A percentile compares a stretch with the other conserved stretches of the same genome.
Conservation (phyloP, 2,113 vertebrate species). For the Bubo blakistoni region DNA sequence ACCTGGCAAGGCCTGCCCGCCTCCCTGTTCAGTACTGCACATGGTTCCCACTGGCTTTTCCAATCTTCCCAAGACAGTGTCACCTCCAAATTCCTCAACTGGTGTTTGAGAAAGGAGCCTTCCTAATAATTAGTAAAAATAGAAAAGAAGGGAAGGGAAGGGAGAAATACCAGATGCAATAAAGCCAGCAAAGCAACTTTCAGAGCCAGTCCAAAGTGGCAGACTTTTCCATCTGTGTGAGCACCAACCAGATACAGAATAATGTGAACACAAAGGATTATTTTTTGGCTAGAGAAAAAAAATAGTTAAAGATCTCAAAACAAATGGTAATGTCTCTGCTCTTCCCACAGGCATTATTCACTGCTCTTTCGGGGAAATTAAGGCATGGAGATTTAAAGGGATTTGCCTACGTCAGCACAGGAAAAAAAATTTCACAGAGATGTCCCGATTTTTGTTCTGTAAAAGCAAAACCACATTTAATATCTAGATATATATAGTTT, state of each 20-base stretch:
- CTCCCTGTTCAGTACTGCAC: neutral
- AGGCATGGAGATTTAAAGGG: neutral
- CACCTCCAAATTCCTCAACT: neutral
- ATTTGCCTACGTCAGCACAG: neutral
- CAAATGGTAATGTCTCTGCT: neutral
- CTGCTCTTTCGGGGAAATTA: slow-evolving; percentile 19
- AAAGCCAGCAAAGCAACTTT: neutral
- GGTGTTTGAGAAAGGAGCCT: neutral
- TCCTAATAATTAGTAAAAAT: neutral
- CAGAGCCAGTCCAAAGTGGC: neutral
- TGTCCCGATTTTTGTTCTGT: neutral
- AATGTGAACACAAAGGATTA: neutral
- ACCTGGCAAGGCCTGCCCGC: neutral
- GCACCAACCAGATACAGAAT: neutral
- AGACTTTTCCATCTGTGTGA: neutral
- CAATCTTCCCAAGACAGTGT: neutral
- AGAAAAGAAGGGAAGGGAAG: too few relatives aligned
- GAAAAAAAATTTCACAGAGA: neutral
- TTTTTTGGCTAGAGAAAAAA: neutral
- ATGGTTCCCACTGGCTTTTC: neutral
- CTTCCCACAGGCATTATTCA: neutral
- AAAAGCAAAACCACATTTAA: neutral
- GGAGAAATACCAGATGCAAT: neutral
- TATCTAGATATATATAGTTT: neutral
- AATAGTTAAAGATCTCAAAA: neutral